A percentile compares a stretch with the other conserved stretches of the same genome.
Evolutionary conservation across 2,113 vertebrate species (phyloP).

Genomic region (Myotis yumanensis): DNA sequence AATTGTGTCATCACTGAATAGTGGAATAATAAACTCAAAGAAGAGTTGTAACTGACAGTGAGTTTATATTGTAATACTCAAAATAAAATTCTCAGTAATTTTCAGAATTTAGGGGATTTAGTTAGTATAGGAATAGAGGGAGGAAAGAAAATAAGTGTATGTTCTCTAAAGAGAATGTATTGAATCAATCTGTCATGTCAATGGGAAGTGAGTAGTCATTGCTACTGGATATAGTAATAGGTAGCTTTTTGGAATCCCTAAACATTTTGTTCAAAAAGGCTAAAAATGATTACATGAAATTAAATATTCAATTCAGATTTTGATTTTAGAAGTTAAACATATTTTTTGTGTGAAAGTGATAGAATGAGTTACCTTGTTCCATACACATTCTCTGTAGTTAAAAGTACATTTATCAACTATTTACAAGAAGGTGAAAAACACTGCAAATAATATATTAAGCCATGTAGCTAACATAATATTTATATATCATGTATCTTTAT

Average conservation of each 20-base stretch:
- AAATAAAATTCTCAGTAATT: neutral
- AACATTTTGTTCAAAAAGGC: neutral
- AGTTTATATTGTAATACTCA: neutral
- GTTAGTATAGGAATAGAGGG: neutral
- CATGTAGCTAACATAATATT: neutral
- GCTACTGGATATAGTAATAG: neutral
- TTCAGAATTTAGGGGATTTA: neutral
- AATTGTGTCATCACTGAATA: neutral
- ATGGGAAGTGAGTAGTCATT: neutral
- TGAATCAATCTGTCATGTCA: neutral
- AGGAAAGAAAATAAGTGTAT: neutral
- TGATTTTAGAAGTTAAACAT: neutral
- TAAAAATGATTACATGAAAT: neutral
- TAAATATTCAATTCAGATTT: slow-evolving; percentile 17
- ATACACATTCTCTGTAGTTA: neutral
- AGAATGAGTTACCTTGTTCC: neutral
- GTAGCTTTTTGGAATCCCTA: neutral
- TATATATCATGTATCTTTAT: neutral
- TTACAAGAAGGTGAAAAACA: neutral
- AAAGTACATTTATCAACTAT: neutral
- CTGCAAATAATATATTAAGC: neutral
- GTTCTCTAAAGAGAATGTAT: neutral
- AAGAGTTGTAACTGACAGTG: neutral
- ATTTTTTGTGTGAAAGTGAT: neutral
- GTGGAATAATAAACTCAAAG: neutral